Percentiles rank a stretch among this genome's conserved stretches.
phyloP scores from a whole-genome alignment of 2,113 vertebrate genomes.

The Sylvilagus bachmani region DNA sequence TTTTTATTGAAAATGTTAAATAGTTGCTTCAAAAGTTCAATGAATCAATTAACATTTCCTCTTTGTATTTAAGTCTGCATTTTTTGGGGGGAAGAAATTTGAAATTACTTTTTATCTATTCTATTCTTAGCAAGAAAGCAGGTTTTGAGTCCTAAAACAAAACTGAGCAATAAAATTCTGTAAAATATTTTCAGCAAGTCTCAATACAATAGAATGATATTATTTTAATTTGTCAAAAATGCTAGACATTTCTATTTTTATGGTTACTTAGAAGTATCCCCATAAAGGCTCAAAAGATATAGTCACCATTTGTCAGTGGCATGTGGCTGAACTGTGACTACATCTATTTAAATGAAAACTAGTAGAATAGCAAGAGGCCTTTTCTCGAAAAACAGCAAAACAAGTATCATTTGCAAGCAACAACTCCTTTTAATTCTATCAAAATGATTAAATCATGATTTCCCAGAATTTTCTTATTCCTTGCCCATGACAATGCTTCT shows the following conservation, averaged over 20 bases:
- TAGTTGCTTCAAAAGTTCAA: conserved; percentile 83
- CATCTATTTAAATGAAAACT: not conserved
- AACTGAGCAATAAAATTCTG: conserved; percentile 52
- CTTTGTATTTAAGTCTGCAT: conserved; percentile 74
- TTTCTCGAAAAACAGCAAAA: conserved; percentile 26
- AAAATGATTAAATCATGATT: conserved; percentile 25
- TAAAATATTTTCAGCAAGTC: conserved; percentile 69
- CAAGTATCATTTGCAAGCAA: conserved; percentile 22
- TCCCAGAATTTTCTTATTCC: not conserved
- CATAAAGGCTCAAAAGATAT: not conserved
- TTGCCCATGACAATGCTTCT: not conserved
- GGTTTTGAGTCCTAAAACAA: conserved; percentile 48
- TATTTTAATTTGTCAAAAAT: conserved; percentile 58
- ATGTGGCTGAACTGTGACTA: not conserved
- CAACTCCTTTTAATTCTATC: not conserved
- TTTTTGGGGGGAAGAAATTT: conserved; percentile 14
- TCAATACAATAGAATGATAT: conserved; percentile 42
- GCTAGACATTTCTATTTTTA: conserved; percentile 35
- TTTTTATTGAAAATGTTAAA: conserved; percentile 85
- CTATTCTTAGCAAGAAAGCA: conserved; percentile 55
- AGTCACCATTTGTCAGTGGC: not conserved
- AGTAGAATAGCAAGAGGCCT: not conserved
- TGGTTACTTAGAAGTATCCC: not conserved
- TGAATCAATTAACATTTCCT: conserved; percentile 85
- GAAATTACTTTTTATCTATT: conserved; percentile 8